Evolutionary conservation across 2,888 invertebrate species (phyloP), one percentile per base, ranked within the genome.

Genomic region (Neoscelio sp.): DNA sequence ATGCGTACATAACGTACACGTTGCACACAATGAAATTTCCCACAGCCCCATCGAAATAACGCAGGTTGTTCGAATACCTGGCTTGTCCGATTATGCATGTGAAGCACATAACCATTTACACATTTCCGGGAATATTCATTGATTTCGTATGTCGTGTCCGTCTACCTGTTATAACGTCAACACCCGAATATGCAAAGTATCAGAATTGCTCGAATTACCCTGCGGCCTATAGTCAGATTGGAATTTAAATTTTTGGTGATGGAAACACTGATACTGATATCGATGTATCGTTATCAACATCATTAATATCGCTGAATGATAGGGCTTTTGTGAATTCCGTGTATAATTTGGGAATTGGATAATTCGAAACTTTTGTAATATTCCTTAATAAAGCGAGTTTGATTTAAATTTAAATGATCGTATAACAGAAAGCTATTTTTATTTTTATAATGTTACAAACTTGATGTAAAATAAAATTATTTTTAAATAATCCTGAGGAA

Each of bases 91-190:
- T 60, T 76, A 62, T 70, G 35, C 35, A 64, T 56, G 56, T 42
- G 38, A 17, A 18, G 46, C 38, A 52, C 62, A 42, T 30, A 64
- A 52, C 30, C 44, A 20, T 67, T 58, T 58, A 65, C 38, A 64
- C 56, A 64, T 28, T 50, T 64, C 30, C 64, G 35, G 48, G 13
- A 54, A 54, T 62, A 56, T 56, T 64, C 64, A 70, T 77, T 68
- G 67, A 75, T 67, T 62, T 75, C 12, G 60, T 46, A 15, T 30
- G 23, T 30, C 50, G 10, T 12, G 15, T 10, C 13, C n/a, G 17
- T 46, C 20, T 40, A 20, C 23, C 33, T 33, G 18, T 46, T 44
- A 26, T 71, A 62, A 71, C 62, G 62, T 60, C 60, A 60, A 46
- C 44, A 62, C 10, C 46, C n/a, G 46, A 33, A 4, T 35, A 26